Conservation (phyloP, 2,797 vertebrate species). For the Trichosurus vulpecula region DNA sequence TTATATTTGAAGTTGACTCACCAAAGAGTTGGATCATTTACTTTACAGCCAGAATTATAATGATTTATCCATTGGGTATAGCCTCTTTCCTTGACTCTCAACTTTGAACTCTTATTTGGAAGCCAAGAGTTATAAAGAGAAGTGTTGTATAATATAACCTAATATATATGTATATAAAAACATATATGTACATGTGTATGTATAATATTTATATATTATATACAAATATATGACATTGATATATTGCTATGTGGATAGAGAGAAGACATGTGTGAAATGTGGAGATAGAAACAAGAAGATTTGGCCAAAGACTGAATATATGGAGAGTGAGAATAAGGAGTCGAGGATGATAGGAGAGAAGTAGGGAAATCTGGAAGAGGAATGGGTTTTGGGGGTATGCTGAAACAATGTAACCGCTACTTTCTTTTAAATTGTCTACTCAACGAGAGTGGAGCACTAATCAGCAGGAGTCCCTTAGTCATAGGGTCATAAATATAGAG, state of each 20-base stretch:
- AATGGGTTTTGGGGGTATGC: not conserved
- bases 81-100: not conserved
- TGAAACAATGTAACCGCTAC: not conserved
- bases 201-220: not conserved
- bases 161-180: not conserved
- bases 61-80: not conserved
- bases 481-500: not conserved
- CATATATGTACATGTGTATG: not conserved
- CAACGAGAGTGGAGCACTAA: not conserved
- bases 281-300: not conserved
- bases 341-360: not conserved
- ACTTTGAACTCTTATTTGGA: slow-evolving; percentile 38
- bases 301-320: not conserved
- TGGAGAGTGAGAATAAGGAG: not conserved
- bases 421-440: not conserved
- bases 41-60: not conserved
- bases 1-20: not conserved
- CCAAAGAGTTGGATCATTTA: not conserved
- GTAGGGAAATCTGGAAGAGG: not conserved
- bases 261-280: not conserved
- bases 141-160: not conserved
- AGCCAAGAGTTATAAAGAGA: slow-evolving; percentile 1
- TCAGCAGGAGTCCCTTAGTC: not conserved
- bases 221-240: not conserved
- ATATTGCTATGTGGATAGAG: not conserved